Percentiles rank a stretch among this genome's conserved stretches.
Conservation (phyloP, 2,888 invertebrate species). For the Eilema depressum region DNA sequence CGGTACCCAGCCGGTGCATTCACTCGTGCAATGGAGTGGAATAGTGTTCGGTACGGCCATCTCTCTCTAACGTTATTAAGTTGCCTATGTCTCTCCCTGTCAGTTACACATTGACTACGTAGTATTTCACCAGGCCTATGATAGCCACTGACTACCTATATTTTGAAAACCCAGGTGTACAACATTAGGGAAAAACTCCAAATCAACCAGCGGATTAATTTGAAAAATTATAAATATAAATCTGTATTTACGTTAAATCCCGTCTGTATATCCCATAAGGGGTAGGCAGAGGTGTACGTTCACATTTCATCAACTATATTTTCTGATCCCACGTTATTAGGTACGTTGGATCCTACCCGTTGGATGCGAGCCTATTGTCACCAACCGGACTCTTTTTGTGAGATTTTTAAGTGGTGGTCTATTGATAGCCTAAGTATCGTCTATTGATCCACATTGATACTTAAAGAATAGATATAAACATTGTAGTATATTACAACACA, state of each 20-base stretch:
- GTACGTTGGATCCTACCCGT: too few species aligned
- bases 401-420: too few species aligned
- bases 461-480: too few species aligned
- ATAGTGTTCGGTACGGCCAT: conserved; percentile 56
- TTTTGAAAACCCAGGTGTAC: not conserved
- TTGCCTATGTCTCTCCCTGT: conserved; percentile 52
- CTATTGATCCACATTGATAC: too few species aligned
- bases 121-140: conserved; percentile 41
- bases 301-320: not conserved
- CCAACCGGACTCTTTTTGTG: too few species aligned
- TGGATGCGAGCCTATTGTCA: too few species aligned
- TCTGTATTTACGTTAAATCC: not conserved
- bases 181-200: not conserved
- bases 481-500: too few species aligned
- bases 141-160: conserved; percentile 6
- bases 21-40: conserved; percentile 72
- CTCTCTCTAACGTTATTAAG: conserved; percentile 54
- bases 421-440: too few species aligned
- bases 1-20: conserved; percentile 70
- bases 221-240: conserved; percentile 4
- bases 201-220: not conserved
- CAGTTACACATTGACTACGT: conserved; percentile 43
- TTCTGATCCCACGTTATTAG: too few species aligned
- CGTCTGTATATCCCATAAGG: not conserved
- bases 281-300: not conserved